phyloP scores from a whole-genome alignment of 2,113 vertebrate species.

The Phylloscopus trochilus region DNA sequence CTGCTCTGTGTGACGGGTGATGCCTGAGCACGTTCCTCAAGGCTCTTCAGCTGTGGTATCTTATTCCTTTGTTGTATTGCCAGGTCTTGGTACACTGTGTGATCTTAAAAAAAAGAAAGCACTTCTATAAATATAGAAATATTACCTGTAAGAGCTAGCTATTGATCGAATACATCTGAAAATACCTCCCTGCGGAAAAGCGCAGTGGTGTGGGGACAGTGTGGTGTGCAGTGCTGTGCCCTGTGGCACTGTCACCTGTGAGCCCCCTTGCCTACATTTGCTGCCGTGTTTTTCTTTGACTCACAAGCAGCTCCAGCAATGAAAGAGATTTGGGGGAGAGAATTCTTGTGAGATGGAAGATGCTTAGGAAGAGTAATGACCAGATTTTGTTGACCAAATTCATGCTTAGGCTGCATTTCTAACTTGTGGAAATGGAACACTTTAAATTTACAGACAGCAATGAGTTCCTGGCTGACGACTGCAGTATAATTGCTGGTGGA shows the following conservation, averaged over 20 bases:
- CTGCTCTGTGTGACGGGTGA: background rate
- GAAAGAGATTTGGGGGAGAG: background rate
- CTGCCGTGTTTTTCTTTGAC: background rate
- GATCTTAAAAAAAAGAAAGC: background rate
- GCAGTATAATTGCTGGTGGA: constrained; percentile 96
- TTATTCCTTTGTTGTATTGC: background rate
- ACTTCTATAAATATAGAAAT: background rate
- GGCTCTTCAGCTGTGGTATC: fast-evolving
- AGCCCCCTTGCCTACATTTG: fast-evolving
- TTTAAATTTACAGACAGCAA: constrained; percentile 82
- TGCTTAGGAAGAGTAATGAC: background rate
- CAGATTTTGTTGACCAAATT: background rate
- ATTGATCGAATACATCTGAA: background rate
- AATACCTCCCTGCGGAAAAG: background rate
- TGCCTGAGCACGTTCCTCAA: background rate
- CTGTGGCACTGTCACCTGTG: background rate
- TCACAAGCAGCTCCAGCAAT: background rate
- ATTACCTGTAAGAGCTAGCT: background rate
- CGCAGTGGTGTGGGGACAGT: background rate
- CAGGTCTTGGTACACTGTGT: background rate
- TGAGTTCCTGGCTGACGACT: constrained; percentile 91
- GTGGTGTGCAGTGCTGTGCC: background rate
- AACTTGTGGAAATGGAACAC: background rate
- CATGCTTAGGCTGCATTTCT: background rate
- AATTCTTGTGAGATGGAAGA: background rate